Evolutionary conservation across 2,888 invertebrate species (phyloP), one percentile per base, ranked within the genome.

Genomic region (Horisme vitalbata): DNA sequence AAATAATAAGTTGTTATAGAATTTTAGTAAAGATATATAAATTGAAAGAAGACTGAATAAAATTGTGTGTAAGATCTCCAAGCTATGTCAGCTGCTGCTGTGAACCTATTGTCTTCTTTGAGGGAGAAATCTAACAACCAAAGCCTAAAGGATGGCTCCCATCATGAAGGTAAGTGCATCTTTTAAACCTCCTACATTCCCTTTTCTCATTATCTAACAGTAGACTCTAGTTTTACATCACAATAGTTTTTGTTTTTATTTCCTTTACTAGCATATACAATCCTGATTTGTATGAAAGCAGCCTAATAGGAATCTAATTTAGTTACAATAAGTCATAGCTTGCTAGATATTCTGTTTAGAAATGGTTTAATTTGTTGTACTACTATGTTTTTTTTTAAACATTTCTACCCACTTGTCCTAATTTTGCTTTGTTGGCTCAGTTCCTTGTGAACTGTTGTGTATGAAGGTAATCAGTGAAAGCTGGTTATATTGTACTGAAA

Each of bases 71-170:
- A 69, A 75, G 75, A 78, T 71, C 73, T 70, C 70, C 72, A 71
- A 84, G 84, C 84, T 83, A 90, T 90, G 90, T 90, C 90, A 89
- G 87, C 88, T 86, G 90, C 90, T 88, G 87, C 88, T 86, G 90
- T 81, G 81, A 87, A 75, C 73, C 71, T 86, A 71, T 80, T 87
- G 83, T 85, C 85, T 79, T 80, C 83, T 71, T 76, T 81, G 82
- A 83, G 80, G 80, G 89, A 89, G 78, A 89, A 82, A 82, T 83
- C 87, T 61, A 79, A 70, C 70, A 85, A 80, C 65, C 83, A 81
- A 67, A 79, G 69, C 74, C 83, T 73, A 62, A 79, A 79, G 66
- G 82, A 89, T 76, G 85, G 79, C 71, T 76, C 79, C 61, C 80
- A 71, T 58, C 74, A 75, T 54, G 80, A 87, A 81, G 88, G 89